These are phyloP conservation scores for Conomelus anceps DNA, from an alignment of 2,888 invertebrate genomes.

Conservation along the genomic window DNA sequence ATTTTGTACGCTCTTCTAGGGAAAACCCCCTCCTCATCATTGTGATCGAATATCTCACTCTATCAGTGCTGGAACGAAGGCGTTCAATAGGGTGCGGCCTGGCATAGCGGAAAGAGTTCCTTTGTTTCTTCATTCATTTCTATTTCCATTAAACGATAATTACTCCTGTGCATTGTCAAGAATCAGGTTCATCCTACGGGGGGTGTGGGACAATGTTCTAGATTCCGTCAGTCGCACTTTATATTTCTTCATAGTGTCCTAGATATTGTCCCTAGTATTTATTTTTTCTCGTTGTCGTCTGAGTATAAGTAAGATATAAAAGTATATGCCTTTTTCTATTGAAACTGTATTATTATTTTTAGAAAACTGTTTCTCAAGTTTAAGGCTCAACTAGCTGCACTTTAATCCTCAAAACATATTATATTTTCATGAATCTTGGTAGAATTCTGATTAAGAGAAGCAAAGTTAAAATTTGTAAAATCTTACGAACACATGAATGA, in stretches of 20 bases:
- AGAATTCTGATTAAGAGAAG: too few species aligned
- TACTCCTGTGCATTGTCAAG: constrained; percentile 10
- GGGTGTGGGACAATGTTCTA: neutral
- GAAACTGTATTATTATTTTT: too few species aligned
- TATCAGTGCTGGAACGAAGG: too few species aligned
- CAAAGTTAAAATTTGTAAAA: too few species aligned
- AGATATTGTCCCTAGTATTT: neutral
- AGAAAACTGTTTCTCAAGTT: too few species aligned
- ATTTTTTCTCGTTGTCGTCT: neutral
- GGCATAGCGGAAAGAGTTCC: neutral
- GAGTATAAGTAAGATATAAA: too few species aligned
- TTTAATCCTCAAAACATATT: too few species aligned
- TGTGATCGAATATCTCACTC: neutral
- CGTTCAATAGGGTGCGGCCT: neutral
- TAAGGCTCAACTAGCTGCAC: too few species aligned
- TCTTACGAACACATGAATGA: too few species aligned
- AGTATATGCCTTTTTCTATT: too few species aligned
- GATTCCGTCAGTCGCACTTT: neutral
- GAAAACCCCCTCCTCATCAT: neutral
- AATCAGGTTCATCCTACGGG: neutral
- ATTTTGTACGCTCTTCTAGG: neutral
- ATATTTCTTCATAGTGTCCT: neutral
- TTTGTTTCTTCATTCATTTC: constrained; percentile 3
- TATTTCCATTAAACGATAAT: constrained; percentile 8
- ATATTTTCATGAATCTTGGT: too few species aligned